Conservation (phyloP, 2,113 vertebrate genomes). For the Meleagris gallopavo region DNA sequence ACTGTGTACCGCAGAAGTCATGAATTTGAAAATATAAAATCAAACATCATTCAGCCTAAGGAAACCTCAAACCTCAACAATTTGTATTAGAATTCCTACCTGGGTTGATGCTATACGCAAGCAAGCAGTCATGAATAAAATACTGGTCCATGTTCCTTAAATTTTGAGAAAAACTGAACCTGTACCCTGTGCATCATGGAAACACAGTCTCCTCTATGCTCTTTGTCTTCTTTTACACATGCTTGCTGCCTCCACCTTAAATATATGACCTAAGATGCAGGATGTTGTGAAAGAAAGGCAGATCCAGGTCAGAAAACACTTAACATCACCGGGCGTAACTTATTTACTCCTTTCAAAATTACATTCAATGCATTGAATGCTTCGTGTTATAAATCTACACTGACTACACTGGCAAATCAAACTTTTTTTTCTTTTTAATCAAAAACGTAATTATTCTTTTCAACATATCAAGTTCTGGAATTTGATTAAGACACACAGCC, state of each 20-base stretch:
- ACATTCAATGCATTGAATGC: not conserved
- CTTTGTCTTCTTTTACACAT: not conserved
- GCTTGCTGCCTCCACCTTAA: not conserved
- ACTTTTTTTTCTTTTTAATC: not conserved
- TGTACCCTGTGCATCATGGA: not conserved
- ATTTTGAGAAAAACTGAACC: not conserved
- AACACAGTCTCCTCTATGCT: not conserved
- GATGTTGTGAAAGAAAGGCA: not conserved
- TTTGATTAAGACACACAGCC: slow-evolving; percentile 26
- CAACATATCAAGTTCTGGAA: slow-evolving; percentile 39
- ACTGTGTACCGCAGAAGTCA: not conserved
- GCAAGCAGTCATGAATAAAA: not conserved
- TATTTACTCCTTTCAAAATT: not conserved
- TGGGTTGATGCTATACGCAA: not conserved
- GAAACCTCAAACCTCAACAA: not conserved
- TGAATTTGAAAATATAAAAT: not conserved
- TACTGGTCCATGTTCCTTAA: not conserved
- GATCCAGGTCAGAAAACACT: not conserved
- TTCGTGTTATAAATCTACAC: not conserved
- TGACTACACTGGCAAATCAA: not conserved
- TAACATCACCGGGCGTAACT: not conserved
- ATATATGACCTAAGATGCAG: not conserved
- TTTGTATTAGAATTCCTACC: not conserved
- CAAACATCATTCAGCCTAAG: not conserved
- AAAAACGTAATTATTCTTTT: slow-evolving; percentile 32